Evolutionary conservation across 1,140 invertebrate genomes (phyloP).

Genomic region (Ephestia elutella): DNA sequence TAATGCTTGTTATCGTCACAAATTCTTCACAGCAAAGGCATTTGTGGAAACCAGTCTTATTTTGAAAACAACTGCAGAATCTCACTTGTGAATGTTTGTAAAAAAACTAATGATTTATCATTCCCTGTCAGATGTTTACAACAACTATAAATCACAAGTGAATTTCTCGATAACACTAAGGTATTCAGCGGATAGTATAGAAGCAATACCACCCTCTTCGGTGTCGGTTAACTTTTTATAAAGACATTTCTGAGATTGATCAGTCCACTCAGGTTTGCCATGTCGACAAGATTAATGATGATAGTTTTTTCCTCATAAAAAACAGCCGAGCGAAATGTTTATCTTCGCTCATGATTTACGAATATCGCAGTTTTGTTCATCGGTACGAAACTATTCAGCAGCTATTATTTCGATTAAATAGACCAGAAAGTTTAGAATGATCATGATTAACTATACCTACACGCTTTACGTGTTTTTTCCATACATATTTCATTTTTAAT

Average conservation of each 20-base stretch:
- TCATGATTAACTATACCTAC: too few relatives aligned
- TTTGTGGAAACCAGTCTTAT: not conserved
- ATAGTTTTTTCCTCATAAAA: conserved; percentile 6
- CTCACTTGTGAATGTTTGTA: not conserved
- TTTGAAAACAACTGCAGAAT: not conserved
- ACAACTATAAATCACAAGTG: not conserved
- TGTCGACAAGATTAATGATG: not conserved
- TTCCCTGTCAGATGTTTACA: not conserved
- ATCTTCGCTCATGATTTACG: conserved; percentile 34
- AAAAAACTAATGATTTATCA: not conserved
- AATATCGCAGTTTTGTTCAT: conserved; percentile 12
- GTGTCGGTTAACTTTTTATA: conserved; percentile 8
- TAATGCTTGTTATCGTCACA: not conserved
- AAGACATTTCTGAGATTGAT: conserved; percentile 1
- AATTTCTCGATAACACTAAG: not conserved
- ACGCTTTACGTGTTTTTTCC: too few relatives aligned
- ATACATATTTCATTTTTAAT: too few relatives aligned
- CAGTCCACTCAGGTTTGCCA: not conserved
- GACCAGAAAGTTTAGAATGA: too few relatives aligned
- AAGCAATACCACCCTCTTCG: conserved; percentile 14
- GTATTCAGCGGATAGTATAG: not conserved
- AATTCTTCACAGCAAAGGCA: not conserved
- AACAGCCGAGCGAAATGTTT: conserved; percentile 22
- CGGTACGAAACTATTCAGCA: not conserved
- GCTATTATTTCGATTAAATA: too few relatives aligned